Conservation (phyloP, 2,113 vertebrate species). For the Peromyscus maniculatus region DNA sequence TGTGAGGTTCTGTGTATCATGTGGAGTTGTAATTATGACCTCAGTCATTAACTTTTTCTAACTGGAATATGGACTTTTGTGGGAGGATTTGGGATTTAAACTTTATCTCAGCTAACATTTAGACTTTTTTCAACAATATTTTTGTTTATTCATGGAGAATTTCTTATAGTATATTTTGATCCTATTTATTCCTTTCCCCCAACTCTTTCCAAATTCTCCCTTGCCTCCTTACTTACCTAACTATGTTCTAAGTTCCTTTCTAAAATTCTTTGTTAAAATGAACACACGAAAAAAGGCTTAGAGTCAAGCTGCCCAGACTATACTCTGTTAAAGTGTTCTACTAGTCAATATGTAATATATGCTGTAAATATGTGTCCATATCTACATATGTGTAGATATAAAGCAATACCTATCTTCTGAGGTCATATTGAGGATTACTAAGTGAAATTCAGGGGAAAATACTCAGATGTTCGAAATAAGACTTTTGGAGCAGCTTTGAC, state of each 20-base stretch:
- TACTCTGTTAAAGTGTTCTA: not conserved
- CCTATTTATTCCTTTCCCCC: not conserved
- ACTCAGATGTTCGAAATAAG: not conserved
- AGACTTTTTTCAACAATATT: not conserved
- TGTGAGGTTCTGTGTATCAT: not conserved
- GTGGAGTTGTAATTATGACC: not conserved
- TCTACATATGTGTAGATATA: not conserved
- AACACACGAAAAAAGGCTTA: not conserved
- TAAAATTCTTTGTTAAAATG: not conserved
- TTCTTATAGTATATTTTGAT: not conserved
- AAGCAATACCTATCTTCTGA: not conserved
- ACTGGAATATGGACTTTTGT: not conserved
- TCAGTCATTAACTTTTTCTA: not conserved
- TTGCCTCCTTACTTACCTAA: not conserved
- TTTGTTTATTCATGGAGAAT: not conserved
- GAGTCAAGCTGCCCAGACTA: not conserved
- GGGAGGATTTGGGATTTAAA: not conserved
- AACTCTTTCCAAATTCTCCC: not conserved
- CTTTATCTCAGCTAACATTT: not conserved
- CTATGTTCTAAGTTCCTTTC: not conserved
- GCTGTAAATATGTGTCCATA: not conserved
- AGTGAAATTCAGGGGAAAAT: not conserved
- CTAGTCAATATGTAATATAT: not conserved
- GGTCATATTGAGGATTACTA: not conserved
- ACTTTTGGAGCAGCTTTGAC: not conserved